Evolutionary conservation across 2,888 invertebrate species (phyloP).

Genomic region (Ctenicera cuprea): DNA sequence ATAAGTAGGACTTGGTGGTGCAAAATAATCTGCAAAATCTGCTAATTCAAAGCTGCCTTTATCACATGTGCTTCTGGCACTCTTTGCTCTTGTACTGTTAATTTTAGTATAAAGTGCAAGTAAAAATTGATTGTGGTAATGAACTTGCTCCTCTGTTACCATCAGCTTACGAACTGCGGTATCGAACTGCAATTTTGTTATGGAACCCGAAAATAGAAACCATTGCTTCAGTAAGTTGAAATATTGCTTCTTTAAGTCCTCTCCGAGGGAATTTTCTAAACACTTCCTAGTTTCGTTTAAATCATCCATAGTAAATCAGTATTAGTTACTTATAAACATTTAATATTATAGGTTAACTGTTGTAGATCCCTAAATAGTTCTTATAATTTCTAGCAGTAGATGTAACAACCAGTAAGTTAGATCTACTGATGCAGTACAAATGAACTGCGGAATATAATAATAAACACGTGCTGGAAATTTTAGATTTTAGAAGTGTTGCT

Average conservation of each 20-base stretch:
- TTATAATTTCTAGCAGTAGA: no score
- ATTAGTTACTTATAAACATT: background rate
- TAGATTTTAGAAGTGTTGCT: no score
- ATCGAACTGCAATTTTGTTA: constrained; percentile 91
- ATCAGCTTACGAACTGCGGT: constrained; percentile 84
- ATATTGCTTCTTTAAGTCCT: constrained; percentile 81
- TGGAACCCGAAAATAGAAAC: constrained; percentile 79
- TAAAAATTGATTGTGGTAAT: constrained; percentile 90
- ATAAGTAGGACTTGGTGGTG: constrained; percentile 74
- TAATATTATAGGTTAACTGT: background rate
- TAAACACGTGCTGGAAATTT: no score
- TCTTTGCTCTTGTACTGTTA: constrained; percentile 54
- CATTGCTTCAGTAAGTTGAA: constrained; percentile 84
- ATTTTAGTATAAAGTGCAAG: constrained; percentile 77
- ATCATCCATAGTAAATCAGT: constrained; percentile 59
- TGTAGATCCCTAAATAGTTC: background rate
- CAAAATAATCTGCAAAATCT: constrained; percentile 77
- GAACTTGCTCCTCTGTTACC: constrained; percentile 81
- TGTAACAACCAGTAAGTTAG: no score
- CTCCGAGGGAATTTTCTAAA: constrained; percentile 79
- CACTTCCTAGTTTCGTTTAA: constrained; percentile 78
- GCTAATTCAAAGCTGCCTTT: constrained; percentile 78
- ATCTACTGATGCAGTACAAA: background rate
- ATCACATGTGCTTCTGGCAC: constrained; percentile 74
- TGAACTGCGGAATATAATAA: no score